phyloP scores from a whole-genome alignment of 2,888 invertebrate species.

The Hylaea fasciaria region DNA sequence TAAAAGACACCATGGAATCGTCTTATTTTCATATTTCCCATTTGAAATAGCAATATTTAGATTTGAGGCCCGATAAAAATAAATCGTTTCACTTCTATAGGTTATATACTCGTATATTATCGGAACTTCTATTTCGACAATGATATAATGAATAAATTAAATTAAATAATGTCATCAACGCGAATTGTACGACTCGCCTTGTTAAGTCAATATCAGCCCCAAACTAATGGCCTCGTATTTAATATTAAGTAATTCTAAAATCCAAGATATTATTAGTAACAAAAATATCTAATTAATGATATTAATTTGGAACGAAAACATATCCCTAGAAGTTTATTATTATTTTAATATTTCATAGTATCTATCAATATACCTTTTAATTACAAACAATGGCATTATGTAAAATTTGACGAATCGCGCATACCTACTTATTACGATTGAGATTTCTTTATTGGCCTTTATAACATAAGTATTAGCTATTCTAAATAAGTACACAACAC shows the following conservation, averaged over 20 bases:
- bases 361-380: constrained; percentile 21
- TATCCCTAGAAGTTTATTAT: constrained; percentile 13
- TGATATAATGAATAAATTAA: constrained; percentile 33
- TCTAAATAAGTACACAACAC: no score
- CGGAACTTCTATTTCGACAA: constrained; percentile 4
- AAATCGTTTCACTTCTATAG: neutral
- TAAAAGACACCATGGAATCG: neutral
- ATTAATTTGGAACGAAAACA: constrained; percentile 31
- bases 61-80: constrained; percentile 2
- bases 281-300: constrained; percentile 37
- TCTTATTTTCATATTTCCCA: no score
- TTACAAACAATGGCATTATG: constrained; percentile 7
- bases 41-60: neutral
- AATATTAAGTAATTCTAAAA: constrained; percentile 45
- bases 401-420: no score
- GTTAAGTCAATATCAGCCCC: constrained; percentile 47
- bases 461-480: no score
- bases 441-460: no score
- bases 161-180: constrained; percentile 53
- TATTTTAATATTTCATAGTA: constrained; percentile 15
- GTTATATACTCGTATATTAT: no score
- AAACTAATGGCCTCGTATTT: constrained; percentile 49
- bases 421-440: no score
- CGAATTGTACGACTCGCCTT: constrained; percentile 56
- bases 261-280: constrained; percentile 28